Evolutionary conservation across 2,888 invertebrate species (phyloP).

Genomic region (Drosophila conformis): DNA sequence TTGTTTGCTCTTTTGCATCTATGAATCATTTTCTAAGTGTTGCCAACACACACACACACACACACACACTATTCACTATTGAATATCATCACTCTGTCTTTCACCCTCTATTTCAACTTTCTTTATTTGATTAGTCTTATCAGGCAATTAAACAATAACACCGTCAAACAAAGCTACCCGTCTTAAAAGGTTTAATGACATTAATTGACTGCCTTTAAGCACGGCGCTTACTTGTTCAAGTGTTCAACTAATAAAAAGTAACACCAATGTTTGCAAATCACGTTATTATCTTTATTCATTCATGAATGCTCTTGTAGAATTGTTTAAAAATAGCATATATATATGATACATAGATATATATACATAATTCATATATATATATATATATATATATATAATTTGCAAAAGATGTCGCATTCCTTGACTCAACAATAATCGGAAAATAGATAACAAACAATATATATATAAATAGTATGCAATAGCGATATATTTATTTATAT

Average conservation of each 20-base stretch:
- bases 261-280: background rate
- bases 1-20: background rate
- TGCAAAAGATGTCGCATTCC: too few relatives aligned
- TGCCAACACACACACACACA: background rate
- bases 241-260: background rate
- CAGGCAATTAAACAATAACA: background rate
- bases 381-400: too few relatives aligned
- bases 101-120: background rate
- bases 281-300: background rate
- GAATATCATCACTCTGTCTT: background rate
- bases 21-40: constrained; percentile 7
- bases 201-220: constrained; percentile 5
- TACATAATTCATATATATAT: too few relatives aligned
- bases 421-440: too few relatives aligned
- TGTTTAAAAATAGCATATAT: background rate
- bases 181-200: constrained; percentile 3
- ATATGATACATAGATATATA: too few relatives aligned
- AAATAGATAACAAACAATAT: too few relatives aligned
- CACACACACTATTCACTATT: background rate
- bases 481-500: background rate
- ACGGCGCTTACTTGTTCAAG: background rate
- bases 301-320: background rate
- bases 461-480: too few relatives aligned
- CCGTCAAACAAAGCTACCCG: too few relatives aligned
- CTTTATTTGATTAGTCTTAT: background rate